A percentile compares a stretch with the other conserved stretches of the same genome.
Conservation (phyloP, 2,113 vertebrate genomes). For the Sula dactylatra region DNA sequence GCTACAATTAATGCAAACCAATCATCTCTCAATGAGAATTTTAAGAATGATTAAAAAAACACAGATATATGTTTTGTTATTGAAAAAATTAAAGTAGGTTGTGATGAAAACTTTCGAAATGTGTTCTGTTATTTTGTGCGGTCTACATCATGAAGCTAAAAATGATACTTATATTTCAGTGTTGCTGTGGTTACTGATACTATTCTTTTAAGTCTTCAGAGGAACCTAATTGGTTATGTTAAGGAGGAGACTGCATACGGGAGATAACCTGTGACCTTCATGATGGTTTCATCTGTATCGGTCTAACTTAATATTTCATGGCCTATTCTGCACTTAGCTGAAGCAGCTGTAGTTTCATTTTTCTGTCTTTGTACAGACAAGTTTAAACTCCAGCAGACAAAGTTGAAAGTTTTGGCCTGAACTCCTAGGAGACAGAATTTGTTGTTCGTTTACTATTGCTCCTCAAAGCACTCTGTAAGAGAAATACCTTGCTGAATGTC, state of each 20-base stretch:
- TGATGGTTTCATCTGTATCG: not conserved
- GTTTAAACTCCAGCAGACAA: not conserved
- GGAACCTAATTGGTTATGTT: not conserved
- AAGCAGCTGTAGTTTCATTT: not conserved
- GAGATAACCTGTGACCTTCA: not conserved
- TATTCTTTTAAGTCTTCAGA: conserved; percentile 36
- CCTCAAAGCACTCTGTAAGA: not conserved
- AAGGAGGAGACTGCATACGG: not conserved
- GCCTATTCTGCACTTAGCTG: not conserved
- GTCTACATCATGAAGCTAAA: conserved; percentile 38
- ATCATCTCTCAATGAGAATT: not conserved
- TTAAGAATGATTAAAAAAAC: not conserved
- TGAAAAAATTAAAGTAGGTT: not conserved
- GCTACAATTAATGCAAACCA: not conserved
- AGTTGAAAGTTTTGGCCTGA: not conserved
- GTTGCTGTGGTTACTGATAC: conserved; percentile 56
- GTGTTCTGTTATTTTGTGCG: not conserved
- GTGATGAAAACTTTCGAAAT: conserved; percentile 6
- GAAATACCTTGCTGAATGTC: not conserved
- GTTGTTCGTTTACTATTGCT: not conserved
- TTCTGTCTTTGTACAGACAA: not conserved
- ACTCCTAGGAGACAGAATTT: not conserved
- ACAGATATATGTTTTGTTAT: not conserved
- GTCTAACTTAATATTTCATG: not conserved
- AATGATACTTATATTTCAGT: conserved; percentile 30